These are phyloP conservation scores for Pachypanchax playfairii DNA, from an alignment of 2,113 vertebrate species.

Conservation along the genomic window DNA sequence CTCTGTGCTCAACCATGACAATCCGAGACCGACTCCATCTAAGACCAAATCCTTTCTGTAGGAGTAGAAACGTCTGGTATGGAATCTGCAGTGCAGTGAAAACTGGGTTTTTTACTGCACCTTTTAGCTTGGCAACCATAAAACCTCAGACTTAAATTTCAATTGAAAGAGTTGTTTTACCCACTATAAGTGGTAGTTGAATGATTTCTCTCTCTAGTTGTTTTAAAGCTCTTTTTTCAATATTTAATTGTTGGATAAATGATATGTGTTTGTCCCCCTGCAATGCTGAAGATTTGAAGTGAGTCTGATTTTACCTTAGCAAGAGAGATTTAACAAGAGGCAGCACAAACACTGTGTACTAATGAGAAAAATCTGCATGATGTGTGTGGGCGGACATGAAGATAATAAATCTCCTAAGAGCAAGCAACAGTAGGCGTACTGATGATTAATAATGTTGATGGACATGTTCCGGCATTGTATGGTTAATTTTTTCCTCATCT, in stretches of 20 bases:
- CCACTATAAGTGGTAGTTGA: constrained; percentile 9
- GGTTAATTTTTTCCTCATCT: background rate
- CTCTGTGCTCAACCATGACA: constrained; percentile 21
- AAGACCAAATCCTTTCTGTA: constrained; percentile 24
- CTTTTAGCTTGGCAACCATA: constrained; percentile 8
- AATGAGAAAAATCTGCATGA: constrained; percentile 59
- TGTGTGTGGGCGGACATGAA: constrained; percentile 51
- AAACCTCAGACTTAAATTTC: background rate
- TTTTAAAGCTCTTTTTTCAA: constrained; percentile 22
- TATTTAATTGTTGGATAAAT: background rate
- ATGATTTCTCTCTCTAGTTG: constrained; percentile 1
- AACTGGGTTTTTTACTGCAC: constrained; percentile 1
- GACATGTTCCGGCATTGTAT: constrained; percentile 44
- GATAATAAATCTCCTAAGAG: constrained; percentile 61
- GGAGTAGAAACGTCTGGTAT: constrained; percentile 16
- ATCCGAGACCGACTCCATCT: constrained; percentile 19
- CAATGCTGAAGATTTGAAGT: constrained; percentile 15
- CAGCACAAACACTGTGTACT: constrained; percentile 39
- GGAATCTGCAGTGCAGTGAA: constrained; percentile 10
- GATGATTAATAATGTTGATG: constrained; percentile 66
- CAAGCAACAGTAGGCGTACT: constrained; percentile 45
- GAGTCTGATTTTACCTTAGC: constrained; percentile 29
- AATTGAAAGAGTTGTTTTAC: constrained; percentile 3
- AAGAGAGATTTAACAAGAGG: constrained; percentile 34
- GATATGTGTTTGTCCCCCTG: background rate